Evolutionary conservation across 1,140 invertebrate species (phyloP).

Genomic region (Magallana angulata): DNA sequence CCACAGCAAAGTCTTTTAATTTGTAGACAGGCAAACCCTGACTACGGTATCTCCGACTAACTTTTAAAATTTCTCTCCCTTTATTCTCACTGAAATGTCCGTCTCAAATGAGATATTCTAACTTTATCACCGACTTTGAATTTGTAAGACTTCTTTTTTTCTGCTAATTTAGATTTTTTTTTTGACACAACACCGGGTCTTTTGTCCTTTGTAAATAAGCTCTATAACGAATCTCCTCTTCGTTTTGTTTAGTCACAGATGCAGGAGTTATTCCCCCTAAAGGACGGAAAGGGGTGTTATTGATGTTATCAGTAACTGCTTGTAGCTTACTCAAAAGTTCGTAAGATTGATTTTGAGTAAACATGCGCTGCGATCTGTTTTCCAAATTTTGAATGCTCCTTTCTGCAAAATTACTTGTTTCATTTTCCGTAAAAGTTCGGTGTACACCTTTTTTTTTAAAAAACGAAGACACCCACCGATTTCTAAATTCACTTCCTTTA

Average conservation of each 20-base stretch:
- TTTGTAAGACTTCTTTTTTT: slow-evolving; percentile 18
- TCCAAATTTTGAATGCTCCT: slow-evolving; percentile 36
- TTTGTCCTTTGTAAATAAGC: too few relatives aligned
- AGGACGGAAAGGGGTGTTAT: too few relatives aligned
- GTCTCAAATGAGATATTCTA: slow-evolving; percentile 37
- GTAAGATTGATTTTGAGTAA: neutral
- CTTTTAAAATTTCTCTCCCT: slow-evolving; percentile 32
- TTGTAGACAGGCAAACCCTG: slow-evolving; percentile 34
- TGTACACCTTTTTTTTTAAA: slow-evolving; percentile 16
- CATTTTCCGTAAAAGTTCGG: slow-evolving; percentile 37
- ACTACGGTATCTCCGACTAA: slow-evolving; percentile 7
- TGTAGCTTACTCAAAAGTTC: too few relatives aligned
- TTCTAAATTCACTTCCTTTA: too few relatives aligned
- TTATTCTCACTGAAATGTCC: slow-evolving; percentile 43
- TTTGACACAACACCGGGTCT: too few relatives aligned
- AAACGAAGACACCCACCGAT: too few relatives aligned
- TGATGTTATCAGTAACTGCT: too few relatives aligned
- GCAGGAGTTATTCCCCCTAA: too few relatives aligned
- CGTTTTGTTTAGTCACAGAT: too few relatives aligned
- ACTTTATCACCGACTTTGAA: slow-evolving; percentile 43
- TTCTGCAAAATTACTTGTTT: slow-evolving; percentile 41
- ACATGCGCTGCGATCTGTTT: slow-evolving; percentile 37
- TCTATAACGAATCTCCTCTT: too few relatives aligned
- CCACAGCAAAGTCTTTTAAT: slow-evolving; percentile 15
- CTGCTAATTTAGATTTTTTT: neutral